A percentile compares a stretch with the other conserved stretches of the same genome.
These are phyloP conservation scores for Artibeus lituratus DNA, from an alignment of 2,797 vertebrate genomes.

Conservation along the genomic window DNA sequence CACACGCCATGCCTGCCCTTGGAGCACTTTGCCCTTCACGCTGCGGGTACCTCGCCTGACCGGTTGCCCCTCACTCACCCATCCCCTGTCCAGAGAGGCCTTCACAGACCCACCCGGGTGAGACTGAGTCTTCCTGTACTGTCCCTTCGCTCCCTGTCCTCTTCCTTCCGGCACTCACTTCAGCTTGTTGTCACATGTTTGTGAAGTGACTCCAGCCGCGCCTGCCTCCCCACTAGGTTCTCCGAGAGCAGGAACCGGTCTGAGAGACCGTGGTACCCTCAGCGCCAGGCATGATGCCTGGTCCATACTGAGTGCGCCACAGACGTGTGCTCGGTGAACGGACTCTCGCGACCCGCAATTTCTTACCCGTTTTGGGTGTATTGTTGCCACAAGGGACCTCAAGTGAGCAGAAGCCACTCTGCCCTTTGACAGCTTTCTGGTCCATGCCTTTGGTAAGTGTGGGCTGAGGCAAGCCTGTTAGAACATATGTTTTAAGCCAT, in stretches of 20 bases:
- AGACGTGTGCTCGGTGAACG: neutral
- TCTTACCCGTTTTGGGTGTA: neutral
- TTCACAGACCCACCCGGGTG: neutral
- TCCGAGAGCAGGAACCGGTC: neutral
- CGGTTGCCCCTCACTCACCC: neutral
- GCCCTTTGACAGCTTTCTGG: neutral
- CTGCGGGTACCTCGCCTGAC: neutral
- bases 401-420: neutral
- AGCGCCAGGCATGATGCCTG: neutral
- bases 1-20: neutral
- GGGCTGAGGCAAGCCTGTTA: neutral
- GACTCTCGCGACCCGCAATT: neutral
- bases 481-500: neutral
- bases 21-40: neutral
- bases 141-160: neutral
- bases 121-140: neutral
- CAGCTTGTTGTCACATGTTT: neutral
- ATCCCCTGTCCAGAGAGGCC: neutral
- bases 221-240: neutral
- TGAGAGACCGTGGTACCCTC: neutral
- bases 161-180: neutral
- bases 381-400: neutral
- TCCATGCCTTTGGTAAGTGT: neutral
- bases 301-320: accelerated
- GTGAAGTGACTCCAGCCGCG: neutral